Base-by-base conservation (phyloP, 2,888 invertebrate species). In the Agrochola circellaris region DNA sequence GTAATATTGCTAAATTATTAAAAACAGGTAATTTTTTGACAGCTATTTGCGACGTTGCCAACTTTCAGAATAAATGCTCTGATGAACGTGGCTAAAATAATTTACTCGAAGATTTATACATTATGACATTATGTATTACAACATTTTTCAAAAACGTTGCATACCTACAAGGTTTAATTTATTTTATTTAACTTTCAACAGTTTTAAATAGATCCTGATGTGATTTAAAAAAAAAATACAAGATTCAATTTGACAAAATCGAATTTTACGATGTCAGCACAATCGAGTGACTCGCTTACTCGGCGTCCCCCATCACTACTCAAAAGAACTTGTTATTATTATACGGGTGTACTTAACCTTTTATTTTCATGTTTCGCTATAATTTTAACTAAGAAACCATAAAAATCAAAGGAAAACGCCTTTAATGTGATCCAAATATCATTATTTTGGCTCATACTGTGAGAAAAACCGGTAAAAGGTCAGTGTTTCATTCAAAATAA, bases 321-420 rank as follows among this genome's bases (percentile, higher is more conserved):
- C 80, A 85, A 84, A 90, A 90, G 90, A 92, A 93, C 93, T 95
- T 96, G 95, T 95, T 96, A 95, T 96, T 95, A 95, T 95, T 95
- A 93, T 92, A 94, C 89, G 91, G 90, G 92, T 89, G 88, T 89
- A 89, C 90, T 68, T 91, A 90, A 96, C 96, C 96, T 95, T 95
- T 93, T 94, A 94, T 93, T 93, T 92, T 88, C 90, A 91, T 92
- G 91, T 94, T 95, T 94, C 92, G 90, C 91, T 93, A 92, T 93
- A 93, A 94, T 93, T 95, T 94, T 93, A 90, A 87, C 84, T 83
- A 86, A 90, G 88, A 92, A 93, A 93, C 90, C 90, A 89, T 91
- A 90, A 87, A 93, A 92, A 90, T 90, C 88, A 79, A 75, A 65
- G 68, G 75, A 85, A 90, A 92, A 83, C 83, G 84, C 86, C 86